Conservation (phyloP, 2,888 invertebrate species). For the Ichneumoninae sp. region DNA sequence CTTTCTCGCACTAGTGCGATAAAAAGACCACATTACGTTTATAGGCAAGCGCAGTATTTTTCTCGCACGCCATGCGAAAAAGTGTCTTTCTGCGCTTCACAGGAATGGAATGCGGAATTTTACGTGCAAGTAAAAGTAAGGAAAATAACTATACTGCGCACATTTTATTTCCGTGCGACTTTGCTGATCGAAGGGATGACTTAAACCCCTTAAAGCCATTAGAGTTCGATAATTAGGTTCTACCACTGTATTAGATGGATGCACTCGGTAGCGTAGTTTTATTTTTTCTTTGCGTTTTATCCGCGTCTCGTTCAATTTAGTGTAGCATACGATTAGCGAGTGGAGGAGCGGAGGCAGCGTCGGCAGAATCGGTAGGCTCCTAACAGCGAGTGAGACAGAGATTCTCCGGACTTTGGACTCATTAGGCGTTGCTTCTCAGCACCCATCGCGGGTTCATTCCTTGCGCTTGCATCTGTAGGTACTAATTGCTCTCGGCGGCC, state of each 20-base stretch:
- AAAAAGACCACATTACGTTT: too few species aligned
- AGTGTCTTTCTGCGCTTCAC: too few species aligned
- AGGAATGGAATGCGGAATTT: too few species aligned
- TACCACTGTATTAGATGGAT: conserved; percentile 17
- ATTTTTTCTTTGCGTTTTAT: conserved; percentile 13
- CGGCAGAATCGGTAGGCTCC: conserved; percentile 3
- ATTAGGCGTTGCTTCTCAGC: conserved; percentile 77
- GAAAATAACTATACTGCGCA: neutral
- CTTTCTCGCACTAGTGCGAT: too few species aligned
- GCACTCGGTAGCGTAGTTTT: conserved; percentile 14
- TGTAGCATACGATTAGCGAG: conserved; percentile 33
- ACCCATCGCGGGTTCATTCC: conserved; percentile 64
- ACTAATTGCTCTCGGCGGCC: conserved; percentile 80
- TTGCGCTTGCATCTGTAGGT: conserved; percentile 81
- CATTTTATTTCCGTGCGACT: neutral
- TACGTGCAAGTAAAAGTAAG: neutral
- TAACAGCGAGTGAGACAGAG: conserved; percentile 39
- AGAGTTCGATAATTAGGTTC: conserved; percentile 11
- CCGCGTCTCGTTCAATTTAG: conserved; percentile 31
- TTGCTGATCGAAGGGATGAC: neutral
- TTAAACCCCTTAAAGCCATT: neutral
- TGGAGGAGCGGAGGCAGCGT: neutral
- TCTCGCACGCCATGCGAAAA: too few species aligned
- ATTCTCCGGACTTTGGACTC: conserved; percentile 69
- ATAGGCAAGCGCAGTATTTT: too few species aligned